Evolutionary conservation across 2,888 invertebrate genomes (phyloP).

Genomic region (Himalopsyche kuldschensis): DNA sequence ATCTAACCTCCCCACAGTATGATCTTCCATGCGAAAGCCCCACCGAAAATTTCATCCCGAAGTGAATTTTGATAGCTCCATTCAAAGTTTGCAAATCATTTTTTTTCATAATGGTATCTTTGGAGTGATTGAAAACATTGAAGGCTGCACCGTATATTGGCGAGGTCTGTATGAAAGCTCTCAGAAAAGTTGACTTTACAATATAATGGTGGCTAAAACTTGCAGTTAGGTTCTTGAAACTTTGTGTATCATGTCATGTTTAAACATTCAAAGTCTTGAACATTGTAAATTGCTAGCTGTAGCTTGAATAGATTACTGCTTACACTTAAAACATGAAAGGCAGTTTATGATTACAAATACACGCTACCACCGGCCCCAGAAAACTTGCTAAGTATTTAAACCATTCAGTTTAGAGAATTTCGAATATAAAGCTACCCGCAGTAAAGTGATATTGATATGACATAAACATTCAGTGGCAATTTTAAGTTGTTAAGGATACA

Average conservation of each 20-base stretch:
- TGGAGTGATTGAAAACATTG: conserved; percentile 16
- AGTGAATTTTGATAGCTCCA: conserved; percentile 24
- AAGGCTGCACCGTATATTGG: background rate
- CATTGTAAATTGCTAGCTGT: too few species aligned
- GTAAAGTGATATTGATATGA: too few species aligned
- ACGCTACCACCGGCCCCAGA: too few species aligned
- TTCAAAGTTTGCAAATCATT: conserved; percentile 11
- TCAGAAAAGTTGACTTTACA: background rate
- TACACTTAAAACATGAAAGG: too few species aligned
- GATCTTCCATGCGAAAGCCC: conserved; percentile 3
- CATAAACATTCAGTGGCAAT: too few species aligned
- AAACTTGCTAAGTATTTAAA: too few species aligned
- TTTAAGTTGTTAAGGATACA: too few species aligned
- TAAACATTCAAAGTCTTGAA: background rate
- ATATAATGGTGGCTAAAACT: background rate
- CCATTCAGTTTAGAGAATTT: too few species aligned
- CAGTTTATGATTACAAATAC: too few species aligned
- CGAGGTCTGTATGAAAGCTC: background rate
- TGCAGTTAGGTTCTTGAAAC: background rate
- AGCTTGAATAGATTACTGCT: too few species aligned
- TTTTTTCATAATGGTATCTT: conserved; percentile 15
- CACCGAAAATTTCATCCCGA: background rate
- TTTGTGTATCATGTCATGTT: background rate
- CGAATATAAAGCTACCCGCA: too few species aligned
- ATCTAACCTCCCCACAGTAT: background rate